Base-by-base conservation (phyloP, 1,140 invertebrate genomes). In the Tribolium castaneum region DNA sequence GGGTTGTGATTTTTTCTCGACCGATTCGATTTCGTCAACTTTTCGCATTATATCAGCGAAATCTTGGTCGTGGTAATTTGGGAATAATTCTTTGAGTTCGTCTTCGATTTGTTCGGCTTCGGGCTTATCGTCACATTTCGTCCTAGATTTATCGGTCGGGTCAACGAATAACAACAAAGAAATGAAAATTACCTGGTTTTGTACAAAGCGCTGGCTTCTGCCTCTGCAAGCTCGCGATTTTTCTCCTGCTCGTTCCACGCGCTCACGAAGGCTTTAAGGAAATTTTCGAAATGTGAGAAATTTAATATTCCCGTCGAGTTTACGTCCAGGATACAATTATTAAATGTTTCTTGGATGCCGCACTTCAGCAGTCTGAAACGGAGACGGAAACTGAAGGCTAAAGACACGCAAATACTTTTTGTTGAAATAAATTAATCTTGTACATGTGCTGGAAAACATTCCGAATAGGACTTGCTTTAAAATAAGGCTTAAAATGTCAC, bases 181-280 rank as follows among this genome's bases (percentile, higher is more conserved):
- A 54, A 52, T 25, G 14, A 34, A 71, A 81, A 78, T 82, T 85
- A 91, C 88, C 94, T 96, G 30, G 92, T 95, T 75, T 93, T 91
- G 87, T 96, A 99, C 6, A 98, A 85, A 81, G 92, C 93, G 59
- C 96, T 93, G 72, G 95, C 92, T 81, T 96, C 93, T 35, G 90
- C 88, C 78, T 94, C 91, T 79, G 92, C 90, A 79, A 89, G 88
- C 79, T 92, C 90, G 16, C 90, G 90, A 52, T 92, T 90, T 70
- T 92, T 89, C 82, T 96, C 91, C 78, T 96, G 92, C 51, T 91
- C 89, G 82, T 92, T 91, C 96, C 96, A 98, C 0, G 91, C 87
- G 10, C 89, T 83, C 0, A 94, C 91, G 34, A 95, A 85, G 62
- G 89, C 86, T 14, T 89, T 87, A 1, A 94, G 81, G 1, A 94